Base-by-base conservation (phyloP, 2,797 vertebrate genomes). In the Sandelia bainsii region DNA sequence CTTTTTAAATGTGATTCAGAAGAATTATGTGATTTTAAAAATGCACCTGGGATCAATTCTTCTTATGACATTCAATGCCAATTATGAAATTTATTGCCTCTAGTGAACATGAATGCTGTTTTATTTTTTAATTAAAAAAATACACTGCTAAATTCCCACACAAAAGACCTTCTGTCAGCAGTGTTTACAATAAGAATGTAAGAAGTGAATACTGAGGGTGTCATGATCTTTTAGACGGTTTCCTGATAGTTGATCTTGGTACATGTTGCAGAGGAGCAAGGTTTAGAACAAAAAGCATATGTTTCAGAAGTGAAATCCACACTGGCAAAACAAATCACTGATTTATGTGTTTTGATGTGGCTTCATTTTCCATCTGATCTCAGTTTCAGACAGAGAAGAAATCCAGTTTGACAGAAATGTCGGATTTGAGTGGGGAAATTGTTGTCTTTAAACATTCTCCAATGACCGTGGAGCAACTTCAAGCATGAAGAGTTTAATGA, bases 291-390 rank as follows among this genome's bases (percentile, higher is more conserved):
- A 62, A 72, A 44, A 71, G 13, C 19, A 16, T 57, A 53, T 59
- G 53, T 75, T 65, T 69, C 25, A 74, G 42, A 68, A 64, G 60
- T 68, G 34, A 81, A 81, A 75, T 10, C 4, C 50, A 58, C 11
- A 29, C 62, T 77, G 59, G 70, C 72, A 73, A 78, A 86, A 68
- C n/a, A 75, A 82, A 84, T 77, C n/a, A 9, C 17, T 77, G 79
- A 91, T 89, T 91, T 81, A 88, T 86, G 50, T 76, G 68, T 78
- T 88, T 85, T 87, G 75, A 80, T 65, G 72, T 75, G 68, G 44
- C 61, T 13, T 80, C 44, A 16, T 77, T 88, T 89, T 89, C 87
- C 82, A 75, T 85, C 66, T 62, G 75, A 75, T 86, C 70, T 60
- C 56, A 67, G 75, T 72, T 74, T 71, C 61, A 82, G 62, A 65